Evolutionary conservation across 2,888 invertebrate species (phyloP), one percentile per base, ranked within the genome.

Genomic region (Therioaphis trifolii): DNA sequence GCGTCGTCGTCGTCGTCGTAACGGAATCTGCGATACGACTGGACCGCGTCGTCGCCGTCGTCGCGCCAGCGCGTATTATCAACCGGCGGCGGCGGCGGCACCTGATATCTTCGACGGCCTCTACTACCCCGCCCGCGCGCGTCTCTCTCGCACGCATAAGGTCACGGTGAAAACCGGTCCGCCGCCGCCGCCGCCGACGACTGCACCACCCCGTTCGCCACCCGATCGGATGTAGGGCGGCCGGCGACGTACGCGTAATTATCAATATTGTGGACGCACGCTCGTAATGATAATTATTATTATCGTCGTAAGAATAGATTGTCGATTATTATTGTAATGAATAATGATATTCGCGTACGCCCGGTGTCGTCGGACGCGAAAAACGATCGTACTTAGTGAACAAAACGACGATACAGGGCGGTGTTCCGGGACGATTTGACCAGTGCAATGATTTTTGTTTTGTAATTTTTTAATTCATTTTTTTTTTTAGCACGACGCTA

Each of bases 111-210:
- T 58, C 77, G 52, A 24, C 52, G 71, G 55, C 69, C 69, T 55
- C 80, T 58, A n/a, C n/a, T n/a, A n/a, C n/a, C n/a, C 71, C 77
- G 49, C 21, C 49, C 58, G 69, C 69, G 79, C 58, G 71, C 43
- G 71, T 66, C 77, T 61, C 61, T 76, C 43, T 63, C 46, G 63
- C 77, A 49, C 77, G 77, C 49, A 55, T 49, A 71, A 84, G 84
- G 85, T 84, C 66, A 77, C 85, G 63, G 84, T 15, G 74, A 72
- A 66, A 82, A 82, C 72, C 80, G 63, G 80, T 72, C 72, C 43
- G 40, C 35, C 29, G 49, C 58, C 63, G 77, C 46, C 66, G 40
- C 35, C 77, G 40, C 49, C 75, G 21, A 58, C 49, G 29, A n/a
- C n/a, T n/a, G n/a, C n/a, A n/a, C n/a, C n/a, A n/a, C n/a, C n/a